phyloP scores from a whole-genome alignment of 2,888 invertebrate genomes.

The Lordiphosa fenestrarum region DNA sequence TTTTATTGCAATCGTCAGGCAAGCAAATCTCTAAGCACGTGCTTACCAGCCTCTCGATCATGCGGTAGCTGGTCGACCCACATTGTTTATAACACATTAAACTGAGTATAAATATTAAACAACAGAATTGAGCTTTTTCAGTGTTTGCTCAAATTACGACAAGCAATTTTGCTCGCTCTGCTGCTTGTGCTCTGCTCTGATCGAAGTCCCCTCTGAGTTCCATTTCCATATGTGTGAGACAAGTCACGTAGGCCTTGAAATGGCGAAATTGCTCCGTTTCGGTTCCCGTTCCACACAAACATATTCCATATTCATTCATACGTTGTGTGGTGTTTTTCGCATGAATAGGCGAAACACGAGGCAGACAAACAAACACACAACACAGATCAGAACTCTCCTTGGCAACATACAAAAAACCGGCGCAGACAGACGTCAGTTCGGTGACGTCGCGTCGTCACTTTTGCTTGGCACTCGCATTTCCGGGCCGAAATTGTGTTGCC shows the following conservation, averaged over 20 bases:
- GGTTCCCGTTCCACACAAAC: conserved; percentile 16
- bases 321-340: conserved; percentile 45
- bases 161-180: conserved; percentile 9
- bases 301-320: conserved; percentile 51
- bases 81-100: conserved; percentile 7
- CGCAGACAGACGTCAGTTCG: conserved; percentile 17
- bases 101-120: conserved; percentile 5
- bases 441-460: conserved; percentile 47
- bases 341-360: conserved; percentile 58
- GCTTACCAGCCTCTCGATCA: conserved; percentile 42
- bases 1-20: no score
- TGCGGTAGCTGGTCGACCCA: conserved; percentile 24
- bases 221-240: conserved; percentile 54
- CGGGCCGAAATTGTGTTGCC: conserved; percentile 15
- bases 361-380: conserved; percentile 39
- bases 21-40: conserved; percentile 45
- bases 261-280: conserved; percentile 50
- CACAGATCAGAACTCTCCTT: conserved; percentile 39
- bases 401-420: conserved; percentile 50
- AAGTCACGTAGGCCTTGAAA: conserved; percentile 75
- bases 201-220: conserved; percentile 10
- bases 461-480: conserved; percentile 50
- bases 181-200: conserved; percentile 7
- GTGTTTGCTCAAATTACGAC: conserved; percentile 12
- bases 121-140: conserved; percentile 3